phyloP scores from a whole-genome alignment of 2,797 vertebrate genomes.

The Cyprinodon diabolis region DNA sequence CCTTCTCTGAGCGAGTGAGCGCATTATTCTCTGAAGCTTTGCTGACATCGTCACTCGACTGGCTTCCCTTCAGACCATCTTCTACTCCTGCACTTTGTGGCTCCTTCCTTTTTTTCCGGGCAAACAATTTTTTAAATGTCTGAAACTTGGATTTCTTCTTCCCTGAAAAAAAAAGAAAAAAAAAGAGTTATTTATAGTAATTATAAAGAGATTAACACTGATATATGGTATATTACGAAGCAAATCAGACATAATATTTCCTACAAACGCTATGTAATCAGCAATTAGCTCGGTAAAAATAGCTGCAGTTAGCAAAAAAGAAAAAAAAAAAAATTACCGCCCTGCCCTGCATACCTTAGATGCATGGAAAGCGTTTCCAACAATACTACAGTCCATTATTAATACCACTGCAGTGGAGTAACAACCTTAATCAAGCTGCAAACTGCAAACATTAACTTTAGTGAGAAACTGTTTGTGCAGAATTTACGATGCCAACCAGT shows the following conservation, averaged over 20 bases:
- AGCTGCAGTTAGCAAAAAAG: conserved; percentile 23
- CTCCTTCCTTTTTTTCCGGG: conserved; percentile 91
- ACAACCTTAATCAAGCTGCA: conserved; percentile 46
- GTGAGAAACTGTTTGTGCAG: neutral
- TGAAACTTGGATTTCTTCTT: conserved; percentile 96
- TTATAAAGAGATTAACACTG: neutral
- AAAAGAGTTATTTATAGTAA: neutral
- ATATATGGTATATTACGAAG: conserved; percentile 15
- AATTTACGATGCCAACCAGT: too few relatives aligned
- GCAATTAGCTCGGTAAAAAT: conserved; percentile 38
- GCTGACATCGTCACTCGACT: conserved; percentile 84
- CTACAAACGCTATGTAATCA: conserved; percentile 31
- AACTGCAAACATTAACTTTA: neutral
- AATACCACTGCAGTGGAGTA: conserved; percentile 62
- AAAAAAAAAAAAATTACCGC: conserved; percentile 40
- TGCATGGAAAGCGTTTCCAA: conserved; percentile 43
- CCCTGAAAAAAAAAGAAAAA: conserved; percentile 68
- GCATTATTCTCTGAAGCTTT: conserved; percentile 68
- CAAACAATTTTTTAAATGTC: conserved; percentile 90
- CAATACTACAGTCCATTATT: conserved; percentile 21
- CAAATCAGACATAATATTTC: conserved; percentile 27
- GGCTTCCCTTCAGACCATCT: conserved; percentile 78
- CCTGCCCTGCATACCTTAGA: conserved; percentile 4
- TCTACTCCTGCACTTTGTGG: conserved; percentile 56
- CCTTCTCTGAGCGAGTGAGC: conserved; percentile 71